phyloP scores from a whole-genome alignment of 2,797 vertebrate genomes.

The Pseudochaenichthys georgianus region DNA sequence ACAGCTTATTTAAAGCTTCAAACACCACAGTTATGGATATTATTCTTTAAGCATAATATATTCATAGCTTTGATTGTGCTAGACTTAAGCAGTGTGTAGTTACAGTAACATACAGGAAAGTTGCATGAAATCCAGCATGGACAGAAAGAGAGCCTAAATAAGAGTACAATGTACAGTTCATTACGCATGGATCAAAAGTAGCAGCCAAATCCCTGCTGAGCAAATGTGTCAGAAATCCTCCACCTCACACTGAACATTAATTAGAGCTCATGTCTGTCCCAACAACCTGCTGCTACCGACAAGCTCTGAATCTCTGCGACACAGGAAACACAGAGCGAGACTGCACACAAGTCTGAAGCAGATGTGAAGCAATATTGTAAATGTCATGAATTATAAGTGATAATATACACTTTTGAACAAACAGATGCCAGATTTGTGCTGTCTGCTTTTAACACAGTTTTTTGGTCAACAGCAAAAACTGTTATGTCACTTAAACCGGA shows the following conservation, averaged over 20 bases:
- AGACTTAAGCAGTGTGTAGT: slow-evolving; percentile 6
- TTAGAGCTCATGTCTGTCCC: slow-evolving; percentile 72
- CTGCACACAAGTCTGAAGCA: slow-evolving; percentile 19
- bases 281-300: slow-evolving; percentile 65
- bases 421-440: slow-evolving; percentile 8
- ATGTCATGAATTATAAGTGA: slow-evolving; percentile 6
- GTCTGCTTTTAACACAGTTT: not conserved
- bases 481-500: no score
- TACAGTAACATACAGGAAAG: slow-evolving; percentile 14
- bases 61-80: slow-evolving; percentile 7
- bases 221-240: slow-evolving; percentile 61
- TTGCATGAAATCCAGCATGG: slow-evolving; percentile 18
- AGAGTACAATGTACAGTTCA: slow-evolving; percentile 50
- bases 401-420: slow-evolving; percentile 1
- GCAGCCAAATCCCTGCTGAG: slow-evolving; percentile 53
- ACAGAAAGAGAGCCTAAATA: slow-evolving; percentile 26
- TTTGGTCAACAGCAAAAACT: not conserved
- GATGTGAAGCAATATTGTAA: slow-evolving; percentile 15
- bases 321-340: slow-evolving; percentile 40
- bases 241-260: slow-evolving; percentile 67
- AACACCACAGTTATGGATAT: not conserved
- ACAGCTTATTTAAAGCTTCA: slow-evolving; percentile 22
- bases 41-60: slow-evolving; percentile 4
- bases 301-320: slow-evolving; percentile 39
- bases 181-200: slow-evolving; percentile 58